A percentile compares a stretch with the other conserved stretches of the same genome.
These are phyloP conservation scores for Penaeus indicus DNA, from an alignment of 1,140 invertebrate genomes.

Conservation along the genomic window DNA sequence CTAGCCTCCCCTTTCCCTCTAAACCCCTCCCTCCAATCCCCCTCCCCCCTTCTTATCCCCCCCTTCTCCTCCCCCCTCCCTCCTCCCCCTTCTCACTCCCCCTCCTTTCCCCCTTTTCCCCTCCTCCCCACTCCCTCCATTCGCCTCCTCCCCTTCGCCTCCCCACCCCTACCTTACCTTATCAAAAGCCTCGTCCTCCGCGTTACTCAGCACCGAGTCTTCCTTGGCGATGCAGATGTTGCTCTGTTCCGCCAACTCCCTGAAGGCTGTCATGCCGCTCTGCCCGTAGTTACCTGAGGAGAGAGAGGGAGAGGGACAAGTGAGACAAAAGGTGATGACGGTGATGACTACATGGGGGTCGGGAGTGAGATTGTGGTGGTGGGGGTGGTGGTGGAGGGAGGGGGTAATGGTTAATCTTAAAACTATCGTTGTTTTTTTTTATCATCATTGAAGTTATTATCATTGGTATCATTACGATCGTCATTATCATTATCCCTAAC, in stretches of 20 bases:
- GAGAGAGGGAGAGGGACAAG: constrained; percentile 8
- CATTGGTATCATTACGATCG: no score
- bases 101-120: not conserved
- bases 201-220: constrained; percentile 78
- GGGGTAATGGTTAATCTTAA: no score
- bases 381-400: no score
- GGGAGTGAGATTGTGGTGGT: no score
- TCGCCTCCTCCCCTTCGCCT: not conserved
- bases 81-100: not conserved
- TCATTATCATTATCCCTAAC: no score
- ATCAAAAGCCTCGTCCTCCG: constrained; percentile 77
- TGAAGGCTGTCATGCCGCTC: constrained; percentile 84
- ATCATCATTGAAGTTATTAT: no score
- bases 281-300: constrained; percentile 84
- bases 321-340: no score
- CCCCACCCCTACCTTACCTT: constrained; percentile 68
- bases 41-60: no score
- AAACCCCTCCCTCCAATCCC: no score
- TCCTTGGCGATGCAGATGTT: constrained; percentile 82
- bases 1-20: no score
- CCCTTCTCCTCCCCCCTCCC: not conserved
- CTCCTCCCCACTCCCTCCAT: not conserved
- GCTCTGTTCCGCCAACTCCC: constrained; percentile 77
- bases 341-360: no score
- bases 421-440: no score